Conservation (phyloP, 1,140 invertebrate species). For the Tyrophagus putrescentiae region DNA sequence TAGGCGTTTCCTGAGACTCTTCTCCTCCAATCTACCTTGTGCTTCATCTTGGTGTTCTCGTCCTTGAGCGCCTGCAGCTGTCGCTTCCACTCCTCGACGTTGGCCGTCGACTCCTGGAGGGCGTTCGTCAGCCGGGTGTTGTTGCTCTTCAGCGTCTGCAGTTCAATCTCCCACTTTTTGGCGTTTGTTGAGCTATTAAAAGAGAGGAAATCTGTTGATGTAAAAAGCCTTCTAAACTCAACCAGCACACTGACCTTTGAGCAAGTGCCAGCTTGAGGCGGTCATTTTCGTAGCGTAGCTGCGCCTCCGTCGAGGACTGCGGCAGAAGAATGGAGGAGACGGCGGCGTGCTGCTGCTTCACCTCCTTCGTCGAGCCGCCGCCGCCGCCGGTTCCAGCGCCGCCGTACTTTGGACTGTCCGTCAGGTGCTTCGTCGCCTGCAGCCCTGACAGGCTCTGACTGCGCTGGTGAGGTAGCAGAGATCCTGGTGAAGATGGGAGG, state of each 20-base stretch:
- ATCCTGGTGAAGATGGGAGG: constrained; percentile 1
- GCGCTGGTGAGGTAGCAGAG: constrained; percentile 34
- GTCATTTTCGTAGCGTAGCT: constrained; percentile 93
- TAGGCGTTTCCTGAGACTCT: too few relatives aligned
- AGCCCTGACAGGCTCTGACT: constrained; percentile 41
- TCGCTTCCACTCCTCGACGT: constrained; percentile 94
- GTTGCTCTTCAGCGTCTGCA: constrained; percentile 85
- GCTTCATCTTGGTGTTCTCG: constrained; percentile 79
- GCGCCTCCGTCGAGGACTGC: constrained; percentile 51
- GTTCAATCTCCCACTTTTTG: constrained; percentile 96
- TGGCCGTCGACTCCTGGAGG: constrained; percentile 88
- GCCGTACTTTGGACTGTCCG: constrained; percentile 21
- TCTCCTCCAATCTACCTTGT: constrained; percentile 37
- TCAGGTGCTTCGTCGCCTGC: constrained; percentile 30
- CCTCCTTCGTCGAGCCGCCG: neutral
- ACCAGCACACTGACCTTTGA: constrained; percentile 53
- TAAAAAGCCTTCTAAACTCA: constrained; percentile 13
- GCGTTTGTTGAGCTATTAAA: constrained; percentile 72
- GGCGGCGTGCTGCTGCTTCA: neutral
- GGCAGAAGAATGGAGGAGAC: constrained; percentile 21
- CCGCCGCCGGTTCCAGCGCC: too few relatives aligned
- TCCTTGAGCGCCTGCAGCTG: constrained; percentile 90
- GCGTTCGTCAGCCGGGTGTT: constrained; percentile 82
- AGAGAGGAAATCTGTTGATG: constrained; percentile 19
- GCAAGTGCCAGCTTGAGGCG: constrained; percentile 85